phyloP scores from a whole-genome alignment of 1,140 invertebrate genomes.

The Heliconius himera region DNA sequence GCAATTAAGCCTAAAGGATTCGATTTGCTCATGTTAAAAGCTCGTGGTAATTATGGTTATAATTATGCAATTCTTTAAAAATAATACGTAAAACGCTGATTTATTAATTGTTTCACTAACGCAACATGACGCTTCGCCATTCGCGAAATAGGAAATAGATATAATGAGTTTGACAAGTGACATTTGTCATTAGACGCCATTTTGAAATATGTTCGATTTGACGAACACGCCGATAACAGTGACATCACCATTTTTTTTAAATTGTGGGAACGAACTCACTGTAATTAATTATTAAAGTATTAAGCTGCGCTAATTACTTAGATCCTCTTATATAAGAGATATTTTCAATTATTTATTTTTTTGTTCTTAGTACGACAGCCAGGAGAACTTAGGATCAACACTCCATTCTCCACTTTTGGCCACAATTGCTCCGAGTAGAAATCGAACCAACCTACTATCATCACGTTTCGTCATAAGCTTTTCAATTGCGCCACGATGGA shows the following conservation, averaged over 20 bases:
- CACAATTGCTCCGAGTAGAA: no score
- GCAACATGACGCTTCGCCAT: constrained; percentile 3
- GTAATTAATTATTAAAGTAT: no score
- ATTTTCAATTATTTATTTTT: no score
- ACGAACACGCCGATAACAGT: background rate
- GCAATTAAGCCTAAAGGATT: constrained; percentile 68
- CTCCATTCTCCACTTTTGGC: no score
- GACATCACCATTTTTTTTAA: background rate
- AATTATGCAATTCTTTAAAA: constrained; percentile 9
- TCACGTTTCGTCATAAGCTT: no score
- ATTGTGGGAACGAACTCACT: no score
- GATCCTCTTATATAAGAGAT: no score
- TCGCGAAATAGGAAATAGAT: background rate
- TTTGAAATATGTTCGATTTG: background rate
- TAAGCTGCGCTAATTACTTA: no score
- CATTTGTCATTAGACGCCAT: constrained; percentile 4
- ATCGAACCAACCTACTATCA: no score
- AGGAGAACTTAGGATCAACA: no score
- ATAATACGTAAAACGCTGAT: background rate
- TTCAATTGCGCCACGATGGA: no score
- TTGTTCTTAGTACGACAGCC: no score
- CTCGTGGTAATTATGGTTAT: background rate
- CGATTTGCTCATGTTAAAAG: constrained; percentile 55
- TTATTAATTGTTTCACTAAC: background rate
- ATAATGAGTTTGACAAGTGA: constrained; percentile 4